Base-by-base conservation (phyloP, 2,888 invertebrate genomes). In the Dorcus hopei region DNA sequence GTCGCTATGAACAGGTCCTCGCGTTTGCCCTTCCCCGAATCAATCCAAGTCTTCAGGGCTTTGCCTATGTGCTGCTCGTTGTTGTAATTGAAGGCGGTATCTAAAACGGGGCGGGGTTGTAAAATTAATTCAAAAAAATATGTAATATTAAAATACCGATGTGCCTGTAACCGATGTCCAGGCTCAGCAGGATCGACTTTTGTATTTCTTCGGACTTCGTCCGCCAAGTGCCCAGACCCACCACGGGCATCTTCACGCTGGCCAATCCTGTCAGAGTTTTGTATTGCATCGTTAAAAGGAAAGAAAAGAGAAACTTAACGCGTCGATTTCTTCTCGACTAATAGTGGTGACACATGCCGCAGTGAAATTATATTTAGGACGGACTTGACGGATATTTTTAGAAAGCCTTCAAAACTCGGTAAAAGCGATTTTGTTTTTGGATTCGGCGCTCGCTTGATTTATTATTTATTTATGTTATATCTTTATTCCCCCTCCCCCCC, bases 11-110 rank as follows among this genome's bases (percentile, higher is more conserved):
- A 92, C 59, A 92, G 78, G 50, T 91, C 89, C 68, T 87, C 83
- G 58, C 92, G 79, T 59, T 80, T 83, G 9, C 88, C 84, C 69
- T 83, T 83, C 41, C 87, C 87, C 48, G 82, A 80, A 23, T 79
- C 73, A 38, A 90, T 80, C 86, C 88, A 88, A 70, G 83, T 82
- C 66, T 84, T 83, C 50, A 92, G 75, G 38, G 85, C 87, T 56
- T 80, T 81, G 3, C 91, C 91, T 64, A 92, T 88, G 1, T 86
- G 83, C 64, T 87, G 87, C 76, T 92, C 91, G 68, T 90, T 92
- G 63, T 87, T 85, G 70, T 92, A 92, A 78, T 88, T 87, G 72
- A 87, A 87, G 33, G 91, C 91, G 9, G 91, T 91, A 73, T 92
- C 91, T 65, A 88, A 19, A 67, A 62, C 54, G 51, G 5, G 23